These are phyloP conservation scores for Nylanderia fulva DNA, from an alignment of 1,140 invertebrate species.

Conservation along the genomic window DNA sequence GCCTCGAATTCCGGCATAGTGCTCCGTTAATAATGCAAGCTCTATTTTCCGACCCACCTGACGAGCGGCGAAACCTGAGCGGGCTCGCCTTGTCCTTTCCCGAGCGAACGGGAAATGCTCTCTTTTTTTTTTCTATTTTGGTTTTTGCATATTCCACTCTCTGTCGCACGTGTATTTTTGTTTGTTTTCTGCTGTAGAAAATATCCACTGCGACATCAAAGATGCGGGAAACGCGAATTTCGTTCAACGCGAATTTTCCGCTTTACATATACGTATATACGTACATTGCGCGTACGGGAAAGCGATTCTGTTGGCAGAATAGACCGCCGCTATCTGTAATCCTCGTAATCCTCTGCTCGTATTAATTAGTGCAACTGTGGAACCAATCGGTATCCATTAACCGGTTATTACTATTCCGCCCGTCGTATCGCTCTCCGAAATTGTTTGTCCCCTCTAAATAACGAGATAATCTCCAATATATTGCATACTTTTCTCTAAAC, in stretches of 20 bases:
- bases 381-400: slow-evolving; percentile 75
- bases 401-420: slow-evolving; percentile 74
- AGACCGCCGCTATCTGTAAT: slow-evolving; percentile 60
- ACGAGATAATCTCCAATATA: slow-evolving; percentile 48
- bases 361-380: slow-evolving; percentile 72
- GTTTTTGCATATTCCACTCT: background rate
- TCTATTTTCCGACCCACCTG: slow-evolving; percentile 73
- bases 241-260: slow-evolving; percentile 8
- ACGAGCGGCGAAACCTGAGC: slow-evolving; percentile 58
- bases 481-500: slow-evolving; percentile 18
- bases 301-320: background rate
- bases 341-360: slow-evolving; percentile 64
- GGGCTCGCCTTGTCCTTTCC: slow-evolving; percentile 54
- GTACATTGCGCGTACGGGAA: background rate
- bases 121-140: background rate
- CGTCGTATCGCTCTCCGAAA: slow-evolving; percentile 43
- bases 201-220: slow-evolving; percentile 24
- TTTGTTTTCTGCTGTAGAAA: background rate
- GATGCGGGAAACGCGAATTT: slow-evolving; percentile 2
- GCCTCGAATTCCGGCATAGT: slow-evolving; percentile 73
- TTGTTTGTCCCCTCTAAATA: slow-evolving; percentile 41
- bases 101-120: background rate
- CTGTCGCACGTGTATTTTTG: background rate
- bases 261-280: too few relatives aligned
- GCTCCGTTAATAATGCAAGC: slow-evolving; percentile 72